Percentiles rank a stretch among this genome's conserved stretches.
Evolutionary conservation across 2,113 vertebrate genomes (phyloP).

Genomic region (Gadus macrocephalus): DNA sequence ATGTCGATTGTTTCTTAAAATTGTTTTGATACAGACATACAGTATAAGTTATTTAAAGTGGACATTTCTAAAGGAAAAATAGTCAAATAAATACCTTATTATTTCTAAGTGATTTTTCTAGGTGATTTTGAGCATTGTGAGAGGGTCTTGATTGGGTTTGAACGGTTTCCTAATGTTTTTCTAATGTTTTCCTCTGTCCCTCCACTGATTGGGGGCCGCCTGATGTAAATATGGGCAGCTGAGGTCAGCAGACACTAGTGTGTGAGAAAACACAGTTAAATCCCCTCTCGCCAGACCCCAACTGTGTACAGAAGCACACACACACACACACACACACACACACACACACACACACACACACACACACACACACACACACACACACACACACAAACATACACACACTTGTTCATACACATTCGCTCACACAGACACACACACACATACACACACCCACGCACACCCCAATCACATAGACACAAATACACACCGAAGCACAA

Average conservation of each 20-base stretch:
- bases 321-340: constrained; percentile 24
- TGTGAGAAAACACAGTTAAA: constrained; percentile 76
- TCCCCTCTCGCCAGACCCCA: constrained; percentile 47
- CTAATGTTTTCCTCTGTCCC: constrained; percentile 18
- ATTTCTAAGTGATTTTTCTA: too few relatives aligned
- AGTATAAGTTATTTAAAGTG: too few relatives aligned
- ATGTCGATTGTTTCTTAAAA: too few relatives aligned
- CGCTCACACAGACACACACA: constrained; percentile 29
- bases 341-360: constrained; percentile 11
- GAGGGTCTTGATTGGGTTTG: constrained; percentile 12
- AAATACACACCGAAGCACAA: constrained; percentile 3
- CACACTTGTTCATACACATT: constrained; percentile 22
- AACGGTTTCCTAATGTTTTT: constrained; percentile 29
- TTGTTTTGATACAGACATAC: too few relatives aligned
- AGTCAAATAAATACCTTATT: too few relatives aligned
- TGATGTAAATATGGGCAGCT: constrained; percentile 73
- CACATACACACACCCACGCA: constrained; percentile 22
- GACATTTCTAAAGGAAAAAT: too few relatives aligned
- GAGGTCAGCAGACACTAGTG: constrained; percentile 72
- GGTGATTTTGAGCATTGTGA: too few relatives aligned
- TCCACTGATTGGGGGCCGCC: constrained; percentile 31
- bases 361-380: background rate
- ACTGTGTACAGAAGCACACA: constrained; percentile 39
- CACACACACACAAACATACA: background rate
- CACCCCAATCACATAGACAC: constrained; percentile 1